Evolutionary conservation across 1,140 invertebrate genomes (phyloP), one percentile per base, ranked within the genome.

Genomic region (Caerostris darwini): DNA sequence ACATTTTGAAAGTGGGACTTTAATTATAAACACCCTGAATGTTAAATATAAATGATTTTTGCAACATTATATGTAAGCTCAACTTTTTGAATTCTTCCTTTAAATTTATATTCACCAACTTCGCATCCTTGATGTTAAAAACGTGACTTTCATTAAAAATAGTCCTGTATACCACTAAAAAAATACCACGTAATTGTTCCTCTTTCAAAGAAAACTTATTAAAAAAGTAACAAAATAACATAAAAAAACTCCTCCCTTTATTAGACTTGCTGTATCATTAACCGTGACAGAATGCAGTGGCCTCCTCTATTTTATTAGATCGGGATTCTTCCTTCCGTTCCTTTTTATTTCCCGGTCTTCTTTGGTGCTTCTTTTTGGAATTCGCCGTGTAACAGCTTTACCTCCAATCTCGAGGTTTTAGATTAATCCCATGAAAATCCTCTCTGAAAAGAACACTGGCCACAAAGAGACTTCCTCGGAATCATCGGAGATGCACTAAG

Each of bases 391-490:
- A 91, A 81, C 81, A 92, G 90, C 90, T 92, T 67, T 92, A 19
- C 59, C 58, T n/a, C 50, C 82, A 69, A 69, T 34, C 61, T 59
- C 58, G 7, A 19, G 81, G 90, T 61, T 92, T 92, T 85, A 83
- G 58, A 59, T 64, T 92, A 92, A 92, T 92, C 90, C 90, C 50
- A 92, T 85, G 90, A 67, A 92, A 85, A 92, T 92, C 90, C 90
- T 19, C 34, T 92, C 81, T 92, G 90, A 92, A 92, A 92, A 53
- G 59, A 92, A 85, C 67, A 58, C 59, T 85, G 50, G 7, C 58
- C 81, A 61, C 90, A 92, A 85, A 92, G 50, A 67, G 14, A 81
- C 8, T 53, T 50, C 69, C 19, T n/a, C 71, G 50, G 54, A 19
- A 17, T n/a, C 90, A 54, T 85, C n/a, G 59, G 14, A 92, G 81